Evolutionary conservation across 2,888 invertebrate genomes (phyloP), one percentile per base, ranked within the genome.

Genomic region (Agrotis clavis): DNA sequence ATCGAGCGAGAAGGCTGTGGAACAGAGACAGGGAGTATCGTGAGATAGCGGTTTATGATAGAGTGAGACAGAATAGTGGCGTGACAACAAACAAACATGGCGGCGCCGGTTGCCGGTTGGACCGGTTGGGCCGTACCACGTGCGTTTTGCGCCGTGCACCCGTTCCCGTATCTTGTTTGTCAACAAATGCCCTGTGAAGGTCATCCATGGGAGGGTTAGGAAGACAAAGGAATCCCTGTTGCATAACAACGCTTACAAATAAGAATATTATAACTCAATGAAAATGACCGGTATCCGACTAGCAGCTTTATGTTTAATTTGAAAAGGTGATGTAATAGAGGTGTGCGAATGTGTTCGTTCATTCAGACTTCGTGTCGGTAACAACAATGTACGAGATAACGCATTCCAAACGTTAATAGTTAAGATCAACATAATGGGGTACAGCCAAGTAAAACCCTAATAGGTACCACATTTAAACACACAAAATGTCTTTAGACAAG

Each of bases 81-180:
- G 95, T 96, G 95, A 96, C 93, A 96, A 95, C 93, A 95, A 96
- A 95, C 93, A 95, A 96, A 95, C 86, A 96, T 96, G 96, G 96
- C 95, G 93, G 70, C 88, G 93, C 94, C 95, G 95, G 94, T 91
- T 91, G 94, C 94, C 94, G 94, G 94, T 92, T 88, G 91, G 92
- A 93, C 95, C 92, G 95, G 94, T 94, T 92, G 82, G 89, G 86
- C 86, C 86, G 88, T 88, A 94, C 95, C 96, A 96, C 96, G 96
- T 96, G 96, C 93, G 92, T 92, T 91, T 89, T 91, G 92, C 94
- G 92, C 86, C 91, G 92, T 91, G 88, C 88, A 88, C 89, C 90
- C 89, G 92, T 91, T 92, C 93, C 92, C 90, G 92, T 90, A 92
- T 90, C 90, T 92, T 95, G 96, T 96, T 96, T 96, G 94, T 96